These are phyloP conservation scores for Cephus nigrinus DNA, from an alignment of 2,888 invertebrate genomes.

Conservation along the genomic window DNA sequence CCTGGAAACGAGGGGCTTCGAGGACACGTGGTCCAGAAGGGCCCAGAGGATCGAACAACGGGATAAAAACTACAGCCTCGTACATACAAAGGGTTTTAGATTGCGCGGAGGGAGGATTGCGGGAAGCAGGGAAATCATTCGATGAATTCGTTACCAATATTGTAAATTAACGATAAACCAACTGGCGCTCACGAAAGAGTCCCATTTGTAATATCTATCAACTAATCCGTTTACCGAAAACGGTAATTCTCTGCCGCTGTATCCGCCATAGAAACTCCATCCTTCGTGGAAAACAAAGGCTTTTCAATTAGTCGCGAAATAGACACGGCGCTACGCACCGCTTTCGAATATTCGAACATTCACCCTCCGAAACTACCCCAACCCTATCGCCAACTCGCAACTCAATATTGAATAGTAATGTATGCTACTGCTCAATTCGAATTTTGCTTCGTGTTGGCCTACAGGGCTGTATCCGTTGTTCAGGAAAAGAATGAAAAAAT, in stretches of 20 bases:
- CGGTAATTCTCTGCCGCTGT: constrained; percentile 39
- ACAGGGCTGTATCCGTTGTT: neutral
- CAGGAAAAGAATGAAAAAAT: neutral
- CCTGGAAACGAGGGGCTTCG: constrained; percentile 1
- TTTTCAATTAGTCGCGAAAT: constrained; percentile 23
- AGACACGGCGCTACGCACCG: neutral
- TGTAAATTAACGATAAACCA: constrained; percentile 55
- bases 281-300: constrained; percentile 22
- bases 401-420: neutral
- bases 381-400: too few relatives aligned
- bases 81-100: neutral
- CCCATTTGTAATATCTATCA: constrained; percentile 44
- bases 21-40: neutral
- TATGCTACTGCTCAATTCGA: neutral
- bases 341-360: neutral
- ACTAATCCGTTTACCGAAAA: constrained; percentile 50
- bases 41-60: neutral
- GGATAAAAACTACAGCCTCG: neutral
- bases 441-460: neutral
- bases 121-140: constrained; percentile 4
- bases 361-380: neutral
- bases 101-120: neutral
- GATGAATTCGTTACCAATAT: constrained; percentile 28
- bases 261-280: neutral
- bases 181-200: constrained; percentile 49